phyloP scores from a whole-genome alignment of 2,888 invertebrate genomes.

The Drosophila infuscata region DNA sequence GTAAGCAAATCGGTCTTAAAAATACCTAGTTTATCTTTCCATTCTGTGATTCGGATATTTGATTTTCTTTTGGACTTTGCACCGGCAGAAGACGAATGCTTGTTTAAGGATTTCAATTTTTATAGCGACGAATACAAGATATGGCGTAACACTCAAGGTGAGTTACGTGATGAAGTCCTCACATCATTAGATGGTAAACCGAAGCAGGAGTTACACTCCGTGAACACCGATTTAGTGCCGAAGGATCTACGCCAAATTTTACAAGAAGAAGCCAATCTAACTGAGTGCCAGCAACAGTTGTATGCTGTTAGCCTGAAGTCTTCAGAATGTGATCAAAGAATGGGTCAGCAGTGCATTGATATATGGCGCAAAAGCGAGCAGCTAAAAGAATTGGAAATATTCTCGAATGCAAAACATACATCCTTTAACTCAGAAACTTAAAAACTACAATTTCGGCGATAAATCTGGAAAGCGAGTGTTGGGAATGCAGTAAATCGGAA shows the following conservation, averaged over 20 bases:
- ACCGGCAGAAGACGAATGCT: not conserved
- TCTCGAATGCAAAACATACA: not conserved
- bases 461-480: not conserved
- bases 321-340: not conserved
- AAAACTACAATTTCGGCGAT: not conserved
- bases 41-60: slow-evolving; percentile 37
- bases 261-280: slow-evolving; percentile 9
- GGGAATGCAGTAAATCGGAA: not conserved
- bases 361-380: slow-evolving; percentile 6
- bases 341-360: slow-evolving; percentile 11
- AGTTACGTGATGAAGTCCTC: not conserved
- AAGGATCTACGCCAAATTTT: not conserved
- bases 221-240: not conserved
- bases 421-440: not conserved
- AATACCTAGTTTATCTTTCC: slow-evolving; percentile 38
- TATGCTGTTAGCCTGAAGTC: not conserved
- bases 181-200: no score
- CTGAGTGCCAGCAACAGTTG: not conserved
- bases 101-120: slow-evolving; percentile 3
- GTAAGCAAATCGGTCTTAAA: slow-evolving; percentile 41
- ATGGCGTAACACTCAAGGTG: not conserved
- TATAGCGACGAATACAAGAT: not conserved
- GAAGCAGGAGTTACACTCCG: not conserved
- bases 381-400: not conserved
- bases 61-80: slow-evolving; percentile 54